Conservation (phyloP, 2,113 vertebrate species). For the Cottus gobio region DNA sequence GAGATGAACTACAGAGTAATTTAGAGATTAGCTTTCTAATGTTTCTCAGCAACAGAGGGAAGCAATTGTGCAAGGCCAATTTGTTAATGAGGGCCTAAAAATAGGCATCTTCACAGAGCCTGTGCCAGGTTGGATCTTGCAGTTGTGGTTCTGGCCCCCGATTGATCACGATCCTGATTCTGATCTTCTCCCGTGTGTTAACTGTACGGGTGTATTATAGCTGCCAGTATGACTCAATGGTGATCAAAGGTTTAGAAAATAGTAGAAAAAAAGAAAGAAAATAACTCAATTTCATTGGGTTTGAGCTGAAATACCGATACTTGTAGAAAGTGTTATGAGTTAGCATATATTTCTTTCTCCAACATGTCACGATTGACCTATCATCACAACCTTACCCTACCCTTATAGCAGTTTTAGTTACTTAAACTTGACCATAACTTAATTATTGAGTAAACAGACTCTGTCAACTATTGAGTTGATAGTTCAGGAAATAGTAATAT, state of each 20-base stretch:
- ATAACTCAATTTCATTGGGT: neutral
- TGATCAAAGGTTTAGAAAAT: neutral
- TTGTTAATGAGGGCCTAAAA: constrained; percentile 71
- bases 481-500: neutral
- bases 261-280: neutral
- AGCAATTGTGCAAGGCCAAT: constrained; percentile 61
- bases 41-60: constrained; percentile 70
- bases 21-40: constrained; percentile 80
- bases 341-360: neutral
- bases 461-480: neutral
- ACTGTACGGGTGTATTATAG: neutral
- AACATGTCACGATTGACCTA: too few species aligned
- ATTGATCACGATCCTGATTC: constrained; percentile 17
- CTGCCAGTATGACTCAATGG: neutral
- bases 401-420: neutral
- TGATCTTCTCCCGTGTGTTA: constrained; percentile 20
- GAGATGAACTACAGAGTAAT: constrained; percentile 74
- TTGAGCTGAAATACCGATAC: neutral
- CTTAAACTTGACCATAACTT: neutral
- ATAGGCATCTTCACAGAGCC: constrained; percentile 41
- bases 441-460: too few species aligned
- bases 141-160: constrained; percentile 5
- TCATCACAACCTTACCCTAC: neutral
- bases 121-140: constrained; percentile 21
- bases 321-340: neutral